Base-by-base conservation (phyloP, 2,797 vertebrate genomes). In the Microctenopoma steveboyesi region DNA sequence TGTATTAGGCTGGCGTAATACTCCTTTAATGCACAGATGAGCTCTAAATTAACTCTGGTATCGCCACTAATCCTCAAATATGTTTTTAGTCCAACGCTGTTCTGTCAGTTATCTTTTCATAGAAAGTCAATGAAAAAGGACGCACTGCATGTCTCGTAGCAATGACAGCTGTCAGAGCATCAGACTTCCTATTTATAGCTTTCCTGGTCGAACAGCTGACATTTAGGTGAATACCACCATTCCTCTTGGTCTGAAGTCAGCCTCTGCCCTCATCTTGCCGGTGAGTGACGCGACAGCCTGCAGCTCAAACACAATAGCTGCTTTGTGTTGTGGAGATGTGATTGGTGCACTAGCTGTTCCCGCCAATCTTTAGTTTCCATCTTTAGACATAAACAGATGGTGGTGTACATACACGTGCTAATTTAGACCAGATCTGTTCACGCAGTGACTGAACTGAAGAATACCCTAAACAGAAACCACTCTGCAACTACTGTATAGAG, bases 131-230 rank as follows among this genome's bases (percentile, higher is more conserved):
- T 28, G 35, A 80, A 82, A 79, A 70, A 59, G 72, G 18, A 79
- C 7, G 13, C 59, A 75, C 35, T 33, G 53, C 7, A 18, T 27
- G 64, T 84, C 65, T 79, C 84, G 79, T 81, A 80, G 84, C 84
- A 87, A 83, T 79, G 49, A 54, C 37, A 15, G 54, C 76, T 83
- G 80, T 81, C 16, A 45, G 79, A 73, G 73, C 81, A 70, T 69
- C 78, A 84, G 78, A 64, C 50, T 62, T 59, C 65, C 81, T 95
- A 93, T 94, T 94, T 92, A 93, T 95, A 95, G 88, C 65, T 42
- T 42, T 14, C 40, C 45, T 55, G 84, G 85, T 64, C 62, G 85
- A 92, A 87, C 89, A 94, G 92, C 90, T 94, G 94, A 91, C 92
- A 89, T 92, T 91, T 91, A 92, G 90, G 61, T 92, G 89, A 79